Base-by-base conservation (phyloP, 1,140 invertebrate species). In the Philotrypesis tridentata region DNA sequence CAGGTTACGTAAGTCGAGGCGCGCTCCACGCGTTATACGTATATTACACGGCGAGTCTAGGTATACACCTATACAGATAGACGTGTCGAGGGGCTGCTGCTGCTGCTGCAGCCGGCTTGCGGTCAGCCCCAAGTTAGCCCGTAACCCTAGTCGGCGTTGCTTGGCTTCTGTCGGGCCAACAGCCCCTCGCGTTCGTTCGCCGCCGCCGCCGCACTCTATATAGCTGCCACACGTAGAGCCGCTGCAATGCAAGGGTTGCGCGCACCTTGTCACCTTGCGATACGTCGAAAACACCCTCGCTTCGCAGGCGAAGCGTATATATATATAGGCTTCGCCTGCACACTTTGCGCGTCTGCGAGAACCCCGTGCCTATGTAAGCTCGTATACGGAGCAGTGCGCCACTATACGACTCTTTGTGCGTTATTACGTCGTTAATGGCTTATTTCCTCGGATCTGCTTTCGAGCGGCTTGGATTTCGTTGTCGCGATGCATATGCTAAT, bases 141-240 rank as follows among this genome's bases (percentile, higher is more conserved):
- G 87, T 89, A 91, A 91, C 88, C 89, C 89, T 89, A 91, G 85
- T 88, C 87, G 87, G 84, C 87, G 87, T 91, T 91, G 82, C 84
- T 88, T 90, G 91, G 91, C 91, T 92, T 92, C 91, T 90, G 91
- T 91, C 90, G 89, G 89, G 89, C 88, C 90, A 91, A 91, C 90
- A 90, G 90, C 90, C 91, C 90, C 87, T 91, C 86, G 78, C 86
- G 33, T 37, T 37, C 33, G 33, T 37, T 37, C 33, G 33, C n/a
- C n/a, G n/a, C n/a, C n/a, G n/a, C n/a, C n/a, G n/a, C n/a, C n/a
- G n/a, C n/a, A n/a, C n/a, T 37, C 3, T 37, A 37, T 37, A 37
- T 37, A 37, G 4, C 33, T 37, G 71, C 83, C 72, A 80, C 17
- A 84, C 86, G 55, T 3, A 48, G n/a, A n/a, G n/a, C n/a, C n/a